Conservation (phyloP, 1,140 invertebrate species). For the Procambarus virginalis region DNA sequence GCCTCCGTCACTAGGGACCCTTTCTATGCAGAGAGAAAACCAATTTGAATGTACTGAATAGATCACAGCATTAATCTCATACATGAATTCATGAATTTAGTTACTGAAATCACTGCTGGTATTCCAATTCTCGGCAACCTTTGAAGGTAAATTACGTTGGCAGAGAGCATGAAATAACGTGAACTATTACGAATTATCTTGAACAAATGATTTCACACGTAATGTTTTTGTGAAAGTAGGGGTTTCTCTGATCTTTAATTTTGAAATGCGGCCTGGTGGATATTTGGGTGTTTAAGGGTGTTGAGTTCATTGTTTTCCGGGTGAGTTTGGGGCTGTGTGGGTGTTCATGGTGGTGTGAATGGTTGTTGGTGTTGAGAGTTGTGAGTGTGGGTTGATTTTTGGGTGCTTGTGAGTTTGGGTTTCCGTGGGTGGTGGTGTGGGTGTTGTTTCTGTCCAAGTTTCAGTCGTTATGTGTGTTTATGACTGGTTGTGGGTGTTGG, state of each 20-base stretch:
- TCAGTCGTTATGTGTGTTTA: no score
- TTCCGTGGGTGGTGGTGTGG: no score
- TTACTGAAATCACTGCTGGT: neutral
- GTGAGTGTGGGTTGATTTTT: neutral
- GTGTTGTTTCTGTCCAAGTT: neutral
- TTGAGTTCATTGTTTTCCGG: neutral
- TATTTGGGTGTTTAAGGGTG: no score
- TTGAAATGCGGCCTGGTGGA: no score
- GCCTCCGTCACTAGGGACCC: no score
- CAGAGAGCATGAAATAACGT: neutral
- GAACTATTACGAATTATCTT: neutral
- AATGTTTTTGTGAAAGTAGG: neutral
- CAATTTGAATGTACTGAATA: constrained; percentile 4
- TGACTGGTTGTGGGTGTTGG: no score
- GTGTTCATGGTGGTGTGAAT: neutral
- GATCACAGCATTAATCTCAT: neutral
- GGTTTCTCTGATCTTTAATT: no score
- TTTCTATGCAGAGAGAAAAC: neutral
- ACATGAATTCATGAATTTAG: neutral
- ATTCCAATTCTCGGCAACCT: neutral
- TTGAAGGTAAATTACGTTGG: neutral
- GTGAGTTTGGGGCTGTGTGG: neutral
- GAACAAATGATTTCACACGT: neutral
- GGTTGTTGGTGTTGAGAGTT: neutral
- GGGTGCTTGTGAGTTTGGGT: neutral